Evolutionary conservation across 1,140 invertebrate species (phyloP), one percentile per base, ranked within the genome.

Genomic region (Euborellia annulipes): DNA sequence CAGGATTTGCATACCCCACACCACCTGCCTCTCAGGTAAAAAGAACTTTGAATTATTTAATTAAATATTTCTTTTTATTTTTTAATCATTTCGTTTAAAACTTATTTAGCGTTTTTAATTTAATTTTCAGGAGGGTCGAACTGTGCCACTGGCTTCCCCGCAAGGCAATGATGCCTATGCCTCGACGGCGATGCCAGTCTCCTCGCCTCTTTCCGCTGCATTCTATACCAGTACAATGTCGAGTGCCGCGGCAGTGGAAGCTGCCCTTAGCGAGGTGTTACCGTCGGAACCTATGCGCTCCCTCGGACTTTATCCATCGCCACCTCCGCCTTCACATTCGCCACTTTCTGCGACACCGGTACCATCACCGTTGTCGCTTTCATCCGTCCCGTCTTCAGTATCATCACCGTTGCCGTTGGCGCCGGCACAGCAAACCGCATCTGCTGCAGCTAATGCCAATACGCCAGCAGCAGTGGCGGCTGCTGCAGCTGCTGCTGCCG

Each of bases 221-320:
- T 85, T 85, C 59, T 86, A 83, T 58, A 82, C 81, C n/a, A 78
- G 78, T n/a, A 79, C 79, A 16, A 85, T 85, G 71, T 84, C 82
- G 1, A 84, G 80, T 41, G 81, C 82, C 14, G 83, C 82, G 51
- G 83, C 82, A 50, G 82, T 86, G 0, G 82, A 85, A 60, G 80
- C 84, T 59, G 82, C 82, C 1, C 59, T 86, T 19, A 78, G 79
- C 55, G 82, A 85, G 59, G 82, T 86, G 0, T 59, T 86, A 14
- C 82, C 83, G 2, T 79, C 79, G 49, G 80, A 85, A 13, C 32
- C 45, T 2, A 27, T 36, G 44, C 30, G 36, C 20, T 21, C 38
- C 21, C 41, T 32, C 16, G 18, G 34, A 6, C 45, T 36, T 20
- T 43, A 42, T 19, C 34, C 21, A 27, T 45, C 36, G 11, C 74